Evolutionary conservation across 1,140 invertebrate species (phyloP).

Genomic region (Ladona fulva): DNA sequence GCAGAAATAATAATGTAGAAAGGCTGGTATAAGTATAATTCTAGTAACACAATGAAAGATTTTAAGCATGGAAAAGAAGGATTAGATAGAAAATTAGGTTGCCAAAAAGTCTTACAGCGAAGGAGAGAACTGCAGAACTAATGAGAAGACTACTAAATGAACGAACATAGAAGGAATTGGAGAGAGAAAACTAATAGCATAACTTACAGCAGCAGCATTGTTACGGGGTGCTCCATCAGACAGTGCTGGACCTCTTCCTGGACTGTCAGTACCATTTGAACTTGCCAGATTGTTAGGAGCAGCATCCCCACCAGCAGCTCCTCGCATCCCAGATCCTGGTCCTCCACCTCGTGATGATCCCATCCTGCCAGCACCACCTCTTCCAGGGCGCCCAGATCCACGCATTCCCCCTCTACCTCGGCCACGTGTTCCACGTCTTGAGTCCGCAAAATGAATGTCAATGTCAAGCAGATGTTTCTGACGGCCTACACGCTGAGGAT

Average conservation of each 20-base stretch:
- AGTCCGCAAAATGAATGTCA: constrained; percentile 81
- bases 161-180: too few species aligned
- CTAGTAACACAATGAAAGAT: too few species aligned
- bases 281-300: constrained; percentile 22
- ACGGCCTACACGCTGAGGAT: constrained; percentile 75
- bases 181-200: neutral
- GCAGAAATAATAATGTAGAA: too few species aligned
- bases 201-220: neutral
- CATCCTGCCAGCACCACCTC: constrained; percentile 25
- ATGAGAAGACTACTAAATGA: too few species aligned
- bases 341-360: constrained; percentile 25
- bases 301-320: constrained; percentile 31
- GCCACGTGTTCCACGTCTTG: constrained; percentile 55
- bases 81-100: too few species aligned
- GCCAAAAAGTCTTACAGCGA: too few species aligned
- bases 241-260: constrained; percentile 14
- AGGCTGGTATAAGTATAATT: too few species aligned
- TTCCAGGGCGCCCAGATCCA: constrained; percentile 38
- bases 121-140: too few species aligned
- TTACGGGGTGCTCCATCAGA: constrained; percentile 14
- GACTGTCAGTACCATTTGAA: constrained; percentile 18
- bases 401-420: constrained; percentile 51
- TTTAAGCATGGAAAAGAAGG: too few species aligned
- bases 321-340: constrained; percentile 30
- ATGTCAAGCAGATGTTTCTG: constrained; percentile 81